Base-by-base conservation (phyloP, 2,797 vertebrate species). In the Chromobotia macracanthus region DNA sequence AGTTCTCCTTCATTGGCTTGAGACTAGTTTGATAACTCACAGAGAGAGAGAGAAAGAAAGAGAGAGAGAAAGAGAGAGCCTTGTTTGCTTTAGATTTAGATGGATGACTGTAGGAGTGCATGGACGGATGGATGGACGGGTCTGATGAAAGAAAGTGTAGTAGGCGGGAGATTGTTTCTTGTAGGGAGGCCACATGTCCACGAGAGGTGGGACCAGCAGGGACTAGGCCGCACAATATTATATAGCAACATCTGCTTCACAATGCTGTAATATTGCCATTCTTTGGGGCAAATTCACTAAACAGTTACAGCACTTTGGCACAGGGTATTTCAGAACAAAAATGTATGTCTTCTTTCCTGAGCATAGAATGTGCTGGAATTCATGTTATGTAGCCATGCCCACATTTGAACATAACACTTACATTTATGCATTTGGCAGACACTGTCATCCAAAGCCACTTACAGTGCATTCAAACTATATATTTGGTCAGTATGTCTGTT, bases 1-100 rank as follows among this genome's bases (percentile, higher is more conserved):
- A 76, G 78, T 83, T 87, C 71, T 81, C 70, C 82, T 84, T 85
- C 41, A 74, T 60, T 78, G 65, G 38, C 41, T 87, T 83, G 81
- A 79, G 84, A 87, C 89, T 68, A 75, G 77, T 83, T 79, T 81
- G 78, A 74, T 78, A 82, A 67, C 51, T 63, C 63, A 75, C 60
- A 48, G 23, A 77, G 28, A 74, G 46, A 80, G 23, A 63, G 18
- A 69, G 4, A 61, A 21, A 77, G 25, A 51, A 16, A 50, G 18
- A 66, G 21, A 53, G 6, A 28, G 44, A 68, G 51, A 51, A 44
- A 55, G 61, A 66, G 48, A 18, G 69, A 69, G 31, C 15, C 44
- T 80, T 50, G 61, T 75, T 80, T 80, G 51, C 25, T 48, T 75
- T 35, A 73, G 77, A 80, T 75, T 79, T 75, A 68, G 76, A 84